A percentile compares a stretch with the other conserved stretches of the same genome.
Evolutionary conservation across 2,888 invertebrate genomes (phyloP).

Genomic region (Thalpophila matura): DNA sequence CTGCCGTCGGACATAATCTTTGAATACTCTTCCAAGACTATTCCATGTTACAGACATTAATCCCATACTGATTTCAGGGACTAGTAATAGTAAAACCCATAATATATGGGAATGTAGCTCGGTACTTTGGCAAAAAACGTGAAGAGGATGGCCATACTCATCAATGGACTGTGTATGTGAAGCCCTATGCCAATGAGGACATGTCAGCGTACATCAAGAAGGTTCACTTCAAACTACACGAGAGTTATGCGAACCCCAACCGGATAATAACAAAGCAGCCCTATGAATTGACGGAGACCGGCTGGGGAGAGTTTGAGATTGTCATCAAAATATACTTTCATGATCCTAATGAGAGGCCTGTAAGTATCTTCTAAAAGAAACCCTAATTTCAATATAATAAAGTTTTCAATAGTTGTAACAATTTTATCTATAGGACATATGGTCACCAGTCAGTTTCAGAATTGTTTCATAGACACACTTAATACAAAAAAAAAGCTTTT

Average conservation of each 20-base stretch:
- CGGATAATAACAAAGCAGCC: slow-evolving; percentile 98
- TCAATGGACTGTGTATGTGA: slow-evolving; percentile 99
- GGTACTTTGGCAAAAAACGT: slow-evolving; percentile 98
- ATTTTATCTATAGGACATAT: too few relatives aligned
- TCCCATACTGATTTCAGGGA: slow-evolving; percentile 90
- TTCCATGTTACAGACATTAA: neutral
- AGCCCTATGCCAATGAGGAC: slow-evolving; percentile 97
- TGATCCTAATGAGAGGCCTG: slow-evolving; percentile 98
- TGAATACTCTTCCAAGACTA: too few relatives aligned
- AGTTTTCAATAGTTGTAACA: too few relatives aligned
- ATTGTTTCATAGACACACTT: too few relatives aligned
- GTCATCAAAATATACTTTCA: slow-evolving; percentile 99
- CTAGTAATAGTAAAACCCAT: slow-evolving; percentile 97
- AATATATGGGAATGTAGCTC: slow-evolving; percentile 98
- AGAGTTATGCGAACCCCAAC: slow-evolving; percentile 98
- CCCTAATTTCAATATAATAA: neutral
- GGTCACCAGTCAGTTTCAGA: too few relatives aligned
- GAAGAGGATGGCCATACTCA: slow-evolving; percentile 99
- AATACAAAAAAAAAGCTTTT: too few relatives aligned
- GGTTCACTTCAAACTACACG: slow-evolving; percentile 99
- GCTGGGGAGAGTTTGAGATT: slow-evolving; percentile 99
- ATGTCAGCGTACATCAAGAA: slow-evolving; percentile 98
- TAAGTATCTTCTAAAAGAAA: slow-evolving; percentile 86
- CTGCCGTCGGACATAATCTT: too few relatives aligned
- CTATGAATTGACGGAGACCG: slow-evolving; percentile 99